Conservation (phyloP, 2,888 invertebrate genomes). For the Spisula solida region DNA sequence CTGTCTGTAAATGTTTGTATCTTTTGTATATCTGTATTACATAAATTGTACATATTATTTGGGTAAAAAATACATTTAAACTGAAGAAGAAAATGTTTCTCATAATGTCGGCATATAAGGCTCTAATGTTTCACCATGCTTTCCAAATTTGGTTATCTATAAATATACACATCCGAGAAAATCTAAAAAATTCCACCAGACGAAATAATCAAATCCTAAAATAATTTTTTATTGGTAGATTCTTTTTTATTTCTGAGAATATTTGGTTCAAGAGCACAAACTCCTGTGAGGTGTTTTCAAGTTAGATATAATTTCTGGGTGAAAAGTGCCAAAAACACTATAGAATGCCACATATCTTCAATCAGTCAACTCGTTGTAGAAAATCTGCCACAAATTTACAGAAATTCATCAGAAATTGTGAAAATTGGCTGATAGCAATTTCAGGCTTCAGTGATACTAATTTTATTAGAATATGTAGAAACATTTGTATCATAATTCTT, state of each 20-base stretch:
- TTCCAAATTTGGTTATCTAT: too few relatives aligned
- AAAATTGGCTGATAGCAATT: slow-evolving; percentile 71
- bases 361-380: slow-evolving; percentile 58
- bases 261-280: neutral
- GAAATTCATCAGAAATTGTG: slow-evolving; percentile 68
- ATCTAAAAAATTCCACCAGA: neutral
- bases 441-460: slow-evolving; percentile 69
- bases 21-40: too few relatives aligned
- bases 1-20: too few relatives aligned
- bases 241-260: slow-evolving; percentile 9
- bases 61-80: too few relatives aligned
- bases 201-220: neutral
- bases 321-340: slow-evolving; percentile 11
- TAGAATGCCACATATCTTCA: slow-evolving; percentile 50
- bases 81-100: too few relatives aligned
- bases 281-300: slow-evolving; percentile 16
- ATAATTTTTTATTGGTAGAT: neutral
- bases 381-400: slow-evolving; percentile 62
- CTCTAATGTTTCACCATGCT: too few relatives aligned
- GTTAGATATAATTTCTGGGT: neutral
- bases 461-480: slow-evolving; percentile 63
- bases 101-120: too few relatives aligned
- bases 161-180: too few relatives aligned
- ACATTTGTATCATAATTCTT: slow-evolving; percentile 58
- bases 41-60: too few relatives aligned